Conservation (phyloP, 2,113 vertebrate species). For the Dryoscopus gambensis region DNA sequence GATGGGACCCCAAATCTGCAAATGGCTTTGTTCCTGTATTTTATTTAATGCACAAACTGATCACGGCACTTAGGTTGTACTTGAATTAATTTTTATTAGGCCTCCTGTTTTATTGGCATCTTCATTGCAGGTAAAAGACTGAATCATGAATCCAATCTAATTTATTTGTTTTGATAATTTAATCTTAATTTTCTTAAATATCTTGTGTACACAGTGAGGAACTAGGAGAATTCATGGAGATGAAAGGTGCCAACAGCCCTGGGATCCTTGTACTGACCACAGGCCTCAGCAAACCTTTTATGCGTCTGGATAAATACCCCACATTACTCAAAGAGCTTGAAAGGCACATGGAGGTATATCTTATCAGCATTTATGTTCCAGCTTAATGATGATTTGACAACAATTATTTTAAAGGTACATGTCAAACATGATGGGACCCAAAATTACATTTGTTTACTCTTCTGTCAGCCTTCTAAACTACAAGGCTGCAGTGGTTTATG, state of each 20-base stretch:
- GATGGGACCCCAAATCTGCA: background rate
- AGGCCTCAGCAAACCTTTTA: conserved; percentile 98
- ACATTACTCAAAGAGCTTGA: conserved; percentile 96
- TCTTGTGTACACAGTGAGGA: conserved; percentile 78
- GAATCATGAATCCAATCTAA: background rate
- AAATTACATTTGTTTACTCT: background rate
- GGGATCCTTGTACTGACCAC: conserved; percentile 95
- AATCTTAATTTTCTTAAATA: background rate
- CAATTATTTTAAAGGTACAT: conserved; percentile 63
- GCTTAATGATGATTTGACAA: conserved; percentile 59
- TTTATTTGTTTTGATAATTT: background rate
- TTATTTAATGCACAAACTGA: background rate
- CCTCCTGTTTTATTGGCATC: background rate
- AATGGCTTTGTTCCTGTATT: background rate
- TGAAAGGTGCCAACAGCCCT: conserved; percentile 86
- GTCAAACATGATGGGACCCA: conserved; percentile 36
- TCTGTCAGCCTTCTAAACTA: background rate
- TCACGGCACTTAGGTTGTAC: background rate
- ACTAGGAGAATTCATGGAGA: conserved; percentile 96
- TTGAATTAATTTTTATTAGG: background rate
- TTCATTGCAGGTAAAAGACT: background rate
- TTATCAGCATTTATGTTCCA: conserved; percentile 62
- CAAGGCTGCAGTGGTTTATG: background rate
- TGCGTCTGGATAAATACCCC: conserved; percentile 97
- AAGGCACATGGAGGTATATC: conserved; percentile 96